These are phyloP conservation scores for Pluvialis apricaria DNA, from an alignment of 2,113 vertebrate genomes.

Conservation along the genomic window DNA sequence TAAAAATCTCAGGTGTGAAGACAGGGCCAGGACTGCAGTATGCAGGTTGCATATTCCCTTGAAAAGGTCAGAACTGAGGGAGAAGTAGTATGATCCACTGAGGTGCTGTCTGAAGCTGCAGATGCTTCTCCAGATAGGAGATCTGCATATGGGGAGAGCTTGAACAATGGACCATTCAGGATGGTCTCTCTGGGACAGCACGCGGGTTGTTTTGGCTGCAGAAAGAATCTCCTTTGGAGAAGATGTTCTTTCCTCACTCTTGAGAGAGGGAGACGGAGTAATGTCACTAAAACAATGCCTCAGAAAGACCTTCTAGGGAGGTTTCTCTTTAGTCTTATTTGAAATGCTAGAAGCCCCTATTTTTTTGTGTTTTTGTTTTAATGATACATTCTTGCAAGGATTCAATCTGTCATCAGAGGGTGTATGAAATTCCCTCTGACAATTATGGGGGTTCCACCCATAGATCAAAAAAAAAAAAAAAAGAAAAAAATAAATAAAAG, in stretches of 20 bases:
- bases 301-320: conserved; percentile 44
- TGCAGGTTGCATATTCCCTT: neutral
- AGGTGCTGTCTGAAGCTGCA: conserved; percentile 21
- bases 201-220: neutral
- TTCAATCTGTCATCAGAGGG: conserved; percentile 27
- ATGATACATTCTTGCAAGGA: conserved; percentile 26
- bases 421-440: conserved; percentile 19
- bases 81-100: neutral
- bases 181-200: conserved; percentile 26
- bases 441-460: conserved; percentile 43
- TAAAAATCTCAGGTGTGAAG: neutral
- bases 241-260: conserved; percentile 53
- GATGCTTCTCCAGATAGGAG: conserved; percentile 60
- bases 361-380: neutral
- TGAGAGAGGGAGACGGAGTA: conserved; percentile 19
- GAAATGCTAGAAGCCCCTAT: conserved; percentile 7
- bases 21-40: neutral
- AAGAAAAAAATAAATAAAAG: neutral
- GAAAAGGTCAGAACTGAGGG: neutral
- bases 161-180: conserved; percentile 47
- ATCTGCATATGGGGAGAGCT: neutral
- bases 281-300: conserved; percentile 52
- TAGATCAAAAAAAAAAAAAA: neutral
- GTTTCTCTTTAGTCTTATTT: neutral
- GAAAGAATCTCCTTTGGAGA: conserved; percentile 48